Evolutionary conservation across 2,888 invertebrate genomes (phyloP), one percentile per base, ranked within the genome.

Genomic region (Eutolmus rufibarbis): DNA sequence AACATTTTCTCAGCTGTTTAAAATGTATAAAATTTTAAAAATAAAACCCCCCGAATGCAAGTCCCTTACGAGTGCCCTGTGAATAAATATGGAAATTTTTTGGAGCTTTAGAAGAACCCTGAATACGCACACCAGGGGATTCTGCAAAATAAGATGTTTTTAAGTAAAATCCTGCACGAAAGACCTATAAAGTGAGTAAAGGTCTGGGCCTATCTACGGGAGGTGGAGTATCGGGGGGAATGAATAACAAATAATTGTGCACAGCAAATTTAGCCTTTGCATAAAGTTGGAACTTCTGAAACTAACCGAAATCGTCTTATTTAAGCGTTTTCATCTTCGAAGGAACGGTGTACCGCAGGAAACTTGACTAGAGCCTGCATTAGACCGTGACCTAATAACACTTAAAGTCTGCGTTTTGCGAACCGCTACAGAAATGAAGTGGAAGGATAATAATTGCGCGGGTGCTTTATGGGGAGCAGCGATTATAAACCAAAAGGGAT

Each of bases 51-150:
- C 16, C 43, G 23, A 78, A 43, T 43, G 40, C 78, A 46, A 78
- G 37, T 78, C 78, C 78, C 46, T 78, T 78, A 78, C 78, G 78
- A 46, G 19, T 43, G 46, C 78, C 43, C 43, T 43, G 43, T 46
- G 78, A 78, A 46, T 78, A 78, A 78, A 78, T 78, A 78, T 78
- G 78, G 78, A 78, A 78, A 78, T 78, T 78, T 46, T 66, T 66
- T 56, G 7, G 12, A 23, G 66, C 66, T 66, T 12, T 66, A 23
- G 23, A 12, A 66, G 28, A 34, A 66, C 66, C 66, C 66, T 12
- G 28, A 12, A 66, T 66, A 66, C 19, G 19, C 66, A 66, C 66
- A 66, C 12, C 28, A 12, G 66, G 66, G 66, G 66, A 66, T 66
- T 66, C 66, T 66, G 28, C 66, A 12, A 23, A 66, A 66, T 66